Evolutionary conservation across 2,797 vertebrate genomes (phyloP), one percentile per base, ranked within the genome.

Genomic region (Glyptemys insculpta): DNA sequence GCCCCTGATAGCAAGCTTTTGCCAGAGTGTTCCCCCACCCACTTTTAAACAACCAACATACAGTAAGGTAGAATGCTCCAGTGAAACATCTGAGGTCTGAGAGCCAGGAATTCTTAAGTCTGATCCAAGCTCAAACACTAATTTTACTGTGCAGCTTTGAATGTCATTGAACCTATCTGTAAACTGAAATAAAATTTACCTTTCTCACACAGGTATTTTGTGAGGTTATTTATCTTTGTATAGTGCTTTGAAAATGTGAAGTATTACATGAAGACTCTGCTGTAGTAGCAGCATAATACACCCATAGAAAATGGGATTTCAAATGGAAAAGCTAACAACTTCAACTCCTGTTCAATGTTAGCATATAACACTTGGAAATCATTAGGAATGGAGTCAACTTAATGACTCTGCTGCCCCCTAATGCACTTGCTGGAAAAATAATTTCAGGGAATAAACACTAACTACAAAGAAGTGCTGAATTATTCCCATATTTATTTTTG

Each of bases 391-490:
- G 11, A 6, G 27, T 85, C 21, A 1, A 68, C n/a, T 34, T n/a
- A 4, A 37, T 10, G 89, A 76, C 86, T 93, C 85, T 97, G 89
- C 97, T 97, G 96, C 97, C 96, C 94, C 10, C 97, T 97, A 93
- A 95, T 4, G 97, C n/a, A 79, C 12, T 87, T 52, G 47, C 83
- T 86, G 10, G 27, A 85, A 95, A 93, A 91, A 57, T 5, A 86
- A 57, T 52, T 85, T 29, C 4, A 41, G 1, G 2, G 2, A 1
- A 47, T 59, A 85, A 79, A 86, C 0, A 47, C 3, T 10, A 54
- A 44, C 3, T 29, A 72, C 78, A 87, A 72, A 19, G 3, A 6
- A 93, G 19, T 34, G 41, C 49, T 86, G 41, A 4, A 5, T 62
- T 76, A 29, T 37, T 56, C 6, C 56, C 16, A 11, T 53, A 79